phyloP scores from a whole-genome alignment of 2,113 vertebrate species.

The Eonycteris spelaea region DNA sequence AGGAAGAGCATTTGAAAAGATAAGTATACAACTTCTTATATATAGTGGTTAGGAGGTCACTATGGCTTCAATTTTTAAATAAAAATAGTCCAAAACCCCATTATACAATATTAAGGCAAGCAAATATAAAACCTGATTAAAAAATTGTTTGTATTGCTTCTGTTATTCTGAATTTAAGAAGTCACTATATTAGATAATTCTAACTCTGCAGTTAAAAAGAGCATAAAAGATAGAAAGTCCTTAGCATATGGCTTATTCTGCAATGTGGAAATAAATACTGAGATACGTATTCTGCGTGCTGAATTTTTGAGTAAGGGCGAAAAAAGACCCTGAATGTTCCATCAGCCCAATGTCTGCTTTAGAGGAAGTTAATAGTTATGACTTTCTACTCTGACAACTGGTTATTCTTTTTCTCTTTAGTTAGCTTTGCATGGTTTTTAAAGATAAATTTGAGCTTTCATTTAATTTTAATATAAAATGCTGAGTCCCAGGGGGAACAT shows the following conservation, averaged over 20 bases:
- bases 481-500: not conserved
- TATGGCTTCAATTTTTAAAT: not conserved
- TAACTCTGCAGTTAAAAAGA: not conserved
- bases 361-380: not conserved
- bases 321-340: not conserved
- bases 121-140: not conserved
- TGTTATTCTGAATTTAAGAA: not conserved
- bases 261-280: slow-evolving; percentile 11
- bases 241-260: not conserved
- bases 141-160: not conserved
- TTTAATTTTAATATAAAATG: slow-evolving; percentile 21
- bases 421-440: not conserved
- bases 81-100: not conserved
- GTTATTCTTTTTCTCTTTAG: not conserved
- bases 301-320: not conserved
- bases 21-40: not conserved
- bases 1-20: not conserved
- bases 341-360: not conserved
- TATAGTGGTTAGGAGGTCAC: not conserved
- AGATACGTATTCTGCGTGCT: not conserved
- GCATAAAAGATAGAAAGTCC: not conserved
- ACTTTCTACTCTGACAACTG: slow-evolving; percentile 20
- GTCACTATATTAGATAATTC: not conserved
- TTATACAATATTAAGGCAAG: not conserved
- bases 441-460: not conserved